These are phyloP conservation scores for Melitaea cinxia DNA, from an alignment of 1,140 invertebrate species.

Conservation along the genomic window DNA sequence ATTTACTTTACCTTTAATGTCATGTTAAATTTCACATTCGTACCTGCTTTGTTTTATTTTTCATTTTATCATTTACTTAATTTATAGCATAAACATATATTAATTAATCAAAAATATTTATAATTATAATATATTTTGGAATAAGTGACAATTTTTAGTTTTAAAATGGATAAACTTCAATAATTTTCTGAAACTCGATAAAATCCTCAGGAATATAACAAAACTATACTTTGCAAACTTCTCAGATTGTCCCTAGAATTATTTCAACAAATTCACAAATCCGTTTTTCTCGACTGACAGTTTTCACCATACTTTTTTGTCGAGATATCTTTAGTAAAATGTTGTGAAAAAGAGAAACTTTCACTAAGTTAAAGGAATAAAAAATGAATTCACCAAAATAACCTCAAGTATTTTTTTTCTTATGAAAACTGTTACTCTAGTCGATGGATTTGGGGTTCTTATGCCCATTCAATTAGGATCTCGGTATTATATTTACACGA, in stretches of 20 bases:
- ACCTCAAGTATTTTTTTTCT: conserved; percentile 1
- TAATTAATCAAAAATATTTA: too few relatives aligned
- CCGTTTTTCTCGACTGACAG: conserved; percentile 17
- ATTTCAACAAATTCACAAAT: conserved; percentile 27
- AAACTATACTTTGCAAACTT: conserved; percentile 24
- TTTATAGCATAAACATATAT: too few relatives aligned
- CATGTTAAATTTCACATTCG: background rate
- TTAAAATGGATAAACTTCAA: conserved; percentile 21
- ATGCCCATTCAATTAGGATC: background rate
- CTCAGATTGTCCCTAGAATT: conserved; percentile 25
- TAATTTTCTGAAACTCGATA: conserved; percentile 3
- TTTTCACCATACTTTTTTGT: conserved; percentile 3
- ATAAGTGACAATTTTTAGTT: background rate
- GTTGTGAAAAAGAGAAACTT: background rate
- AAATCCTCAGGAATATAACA: conserved; percentile 19
- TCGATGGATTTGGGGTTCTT: background rate
- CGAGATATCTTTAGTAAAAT: conserved; percentile 16
- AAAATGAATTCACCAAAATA: background rate
- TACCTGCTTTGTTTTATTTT: background rate
- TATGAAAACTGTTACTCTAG: background rate
- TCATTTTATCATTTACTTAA: background rate
- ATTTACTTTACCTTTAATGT: background rate
- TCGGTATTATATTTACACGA: background rate
- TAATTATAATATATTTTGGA: too few relatives aligned
- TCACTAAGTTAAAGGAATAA: conserved; percentile 1